phyloP scores from a whole-genome alignment of 2,113 vertebrate genomes.

The Tychaedon coryphoeus region DNA sequence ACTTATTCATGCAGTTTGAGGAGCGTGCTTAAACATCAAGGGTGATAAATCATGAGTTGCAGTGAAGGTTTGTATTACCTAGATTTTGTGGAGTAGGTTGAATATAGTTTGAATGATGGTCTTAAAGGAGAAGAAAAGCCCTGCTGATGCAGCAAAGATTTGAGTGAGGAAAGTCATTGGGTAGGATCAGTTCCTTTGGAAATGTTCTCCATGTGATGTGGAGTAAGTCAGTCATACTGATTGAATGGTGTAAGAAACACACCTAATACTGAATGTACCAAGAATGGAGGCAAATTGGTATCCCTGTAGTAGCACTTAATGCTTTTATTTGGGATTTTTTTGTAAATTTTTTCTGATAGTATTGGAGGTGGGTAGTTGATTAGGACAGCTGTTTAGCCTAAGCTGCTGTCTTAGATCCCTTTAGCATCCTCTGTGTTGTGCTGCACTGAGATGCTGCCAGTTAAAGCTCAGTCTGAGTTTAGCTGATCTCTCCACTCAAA shows the following conservation, averaged over 20 bases:
- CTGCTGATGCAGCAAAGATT: background rate
- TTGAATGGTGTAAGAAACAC: background rate
- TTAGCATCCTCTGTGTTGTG: background rate
- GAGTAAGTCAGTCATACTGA: background rate
- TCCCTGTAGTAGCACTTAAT: background rate
- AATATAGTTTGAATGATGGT: background rate
- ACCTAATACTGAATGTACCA: background rate
- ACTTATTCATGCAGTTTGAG: background rate
- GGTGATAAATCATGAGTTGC: background rate
- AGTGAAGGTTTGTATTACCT: background rate
- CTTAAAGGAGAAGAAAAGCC: background rate
- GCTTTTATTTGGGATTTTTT: background rate
- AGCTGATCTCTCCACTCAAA: background rate
- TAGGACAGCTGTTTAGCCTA: background rate
- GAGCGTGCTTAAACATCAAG: background rate
- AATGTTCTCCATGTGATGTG: background rate
- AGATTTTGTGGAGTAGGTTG: background rate
- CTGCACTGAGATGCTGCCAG: background rate
- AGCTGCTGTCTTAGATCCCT: background rate
- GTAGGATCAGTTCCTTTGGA: background rate
- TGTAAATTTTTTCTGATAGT: background rate
- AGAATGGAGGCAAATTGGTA: background rate
- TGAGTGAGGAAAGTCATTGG: background rate
- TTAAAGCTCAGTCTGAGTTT: background rate
- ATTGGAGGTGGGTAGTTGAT: background rate